A percentile compares a stretch with the other conserved stretches of the same genome.
Evolutionary conservation across 1,140 invertebrate species (phyloP).

Genomic region (Bombus confusus): DNA sequence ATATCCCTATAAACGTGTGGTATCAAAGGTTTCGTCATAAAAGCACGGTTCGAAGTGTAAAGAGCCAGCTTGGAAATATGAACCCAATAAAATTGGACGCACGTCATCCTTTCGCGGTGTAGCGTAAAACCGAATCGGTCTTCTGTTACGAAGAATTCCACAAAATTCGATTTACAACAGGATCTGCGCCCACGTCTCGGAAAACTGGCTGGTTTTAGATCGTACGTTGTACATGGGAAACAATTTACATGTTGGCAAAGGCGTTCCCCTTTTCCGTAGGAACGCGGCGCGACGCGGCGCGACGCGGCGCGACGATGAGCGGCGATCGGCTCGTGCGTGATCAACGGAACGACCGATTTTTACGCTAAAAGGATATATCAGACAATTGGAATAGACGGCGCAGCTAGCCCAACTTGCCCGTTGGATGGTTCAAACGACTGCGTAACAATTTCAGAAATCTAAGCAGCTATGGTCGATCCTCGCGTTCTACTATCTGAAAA

Average conservation of each 20-base stretch:
- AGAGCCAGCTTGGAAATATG: constrained; percentile 23
- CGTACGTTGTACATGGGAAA: background rate
- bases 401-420: too few relatives aligned
- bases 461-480: background rate
- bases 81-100: constrained; percentile 23
- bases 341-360: constrained; percentile 5
- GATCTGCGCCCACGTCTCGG: background rate
- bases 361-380: background rate
- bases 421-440: background rate
- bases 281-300: too few relatives aligned
- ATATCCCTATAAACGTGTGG: constrained; percentile 7
- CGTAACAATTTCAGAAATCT: background rate
- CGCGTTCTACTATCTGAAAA: background rate
- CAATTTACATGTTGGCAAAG: constrained; percentile 4
- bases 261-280: background rate
- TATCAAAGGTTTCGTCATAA: constrained; percentile 23
- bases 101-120: background rate
- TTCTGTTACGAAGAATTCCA: constrained; percentile 26
- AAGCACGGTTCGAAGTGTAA: background rate
- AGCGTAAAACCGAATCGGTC: constrained; percentile 16
- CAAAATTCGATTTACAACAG: background rate
- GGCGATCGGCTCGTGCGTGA: background rate
- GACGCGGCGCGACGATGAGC: background rate
- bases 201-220: constrained; percentile 18
- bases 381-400: background rate